A percentile compares a stretch with the other conserved stretches of the same genome.
phyloP scores from a whole-genome alignment of 2,113 vertebrate species.

The Triplophysa siluroides region DNA sequence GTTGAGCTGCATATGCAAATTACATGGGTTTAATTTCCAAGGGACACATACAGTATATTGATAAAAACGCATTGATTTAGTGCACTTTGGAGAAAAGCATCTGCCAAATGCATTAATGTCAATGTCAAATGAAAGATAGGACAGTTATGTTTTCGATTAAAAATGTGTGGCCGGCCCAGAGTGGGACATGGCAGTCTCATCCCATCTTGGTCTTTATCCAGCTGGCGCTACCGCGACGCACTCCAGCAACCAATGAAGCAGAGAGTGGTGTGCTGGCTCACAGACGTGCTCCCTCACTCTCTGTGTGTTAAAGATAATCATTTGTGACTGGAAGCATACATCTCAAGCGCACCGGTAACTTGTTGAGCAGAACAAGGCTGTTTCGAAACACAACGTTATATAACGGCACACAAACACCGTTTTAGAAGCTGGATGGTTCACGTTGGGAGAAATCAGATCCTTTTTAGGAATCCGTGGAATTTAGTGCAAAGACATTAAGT shows the following conservation, averaged over 20 bases:
- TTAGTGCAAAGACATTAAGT: slow-evolving; percentile 15
- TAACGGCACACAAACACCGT: slow-evolving; percentile 22
- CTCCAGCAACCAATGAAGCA: neutral
- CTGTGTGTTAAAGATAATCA: slow-evolving; percentile 32
- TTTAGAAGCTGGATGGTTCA: neutral
- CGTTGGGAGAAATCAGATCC: neutral
- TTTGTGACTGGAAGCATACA: slow-evolving; percentile 35
- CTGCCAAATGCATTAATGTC: too few relatives aligned
- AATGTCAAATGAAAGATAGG: neutral
- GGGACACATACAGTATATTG: too few relatives aligned
- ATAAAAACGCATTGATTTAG: too few relatives aligned
- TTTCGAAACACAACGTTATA: slow-evolving; percentile 27
- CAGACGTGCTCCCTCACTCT: neutral
- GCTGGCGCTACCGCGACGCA: neutral
- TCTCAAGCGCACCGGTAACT: slow-evolving; percentile 4
- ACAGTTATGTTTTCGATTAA: neutral
- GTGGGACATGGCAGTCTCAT: neutral
- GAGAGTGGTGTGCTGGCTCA: neutral
- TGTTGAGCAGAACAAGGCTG: neutral
- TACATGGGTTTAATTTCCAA: too few relatives aligned
- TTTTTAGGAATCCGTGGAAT: slow-evolving; percentile 2
- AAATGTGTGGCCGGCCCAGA: neutral
- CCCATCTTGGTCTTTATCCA: neutral
- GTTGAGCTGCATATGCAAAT: too few relatives aligned
- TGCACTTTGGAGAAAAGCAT: too few relatives aligned